Percentiles rank a stretch among this genome's conserved stretches.
Conservation (phyloP, 2,888 invertebrate species). For the Malthinus seriepunctatus region DNA sequence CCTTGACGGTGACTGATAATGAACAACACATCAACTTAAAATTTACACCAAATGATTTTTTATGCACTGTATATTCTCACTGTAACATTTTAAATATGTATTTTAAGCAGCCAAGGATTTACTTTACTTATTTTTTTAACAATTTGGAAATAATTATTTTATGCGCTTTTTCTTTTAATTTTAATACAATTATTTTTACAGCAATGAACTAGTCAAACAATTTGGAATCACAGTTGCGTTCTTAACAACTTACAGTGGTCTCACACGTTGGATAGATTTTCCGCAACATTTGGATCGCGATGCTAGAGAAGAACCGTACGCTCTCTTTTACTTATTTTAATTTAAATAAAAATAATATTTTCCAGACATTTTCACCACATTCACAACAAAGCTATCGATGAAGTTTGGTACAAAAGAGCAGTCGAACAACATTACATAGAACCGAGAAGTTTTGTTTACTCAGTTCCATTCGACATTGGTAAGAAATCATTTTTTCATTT, state of each 20-base stretch:
- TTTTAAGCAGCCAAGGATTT: too few species aligned
- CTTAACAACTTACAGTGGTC: constrained; percentile 86
- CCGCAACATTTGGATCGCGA: constrained; percentile 59
- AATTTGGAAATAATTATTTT: neutral
- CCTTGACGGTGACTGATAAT: too few species aligned
- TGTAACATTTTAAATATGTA: too few species aligned
- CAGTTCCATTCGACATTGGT: constrained; percentile 70
- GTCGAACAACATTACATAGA: constrained; percentile 83
- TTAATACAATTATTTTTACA: constrained; percentile 51
- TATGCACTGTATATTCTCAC: too few species aligned
- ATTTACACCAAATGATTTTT: too few species aligned
- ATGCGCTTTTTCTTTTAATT: neutral
- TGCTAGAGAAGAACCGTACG: constrained; percentile 39
- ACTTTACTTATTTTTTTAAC: neutral
- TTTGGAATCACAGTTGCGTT: constrained; percentile 86
- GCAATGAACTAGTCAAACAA: constrained; percentile 80
- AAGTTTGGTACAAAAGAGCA: constrained; percentile 86
- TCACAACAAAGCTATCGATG: constrained; percentile 80
- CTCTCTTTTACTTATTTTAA: neutral
- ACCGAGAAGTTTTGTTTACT: constrained; percentile 80
- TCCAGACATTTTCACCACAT: constrained; percentile 73
- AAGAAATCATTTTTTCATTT: constrained; percentile 23
- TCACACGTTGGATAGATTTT: constrained; percentile 86
- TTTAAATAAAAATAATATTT: constrained; percentile 17
- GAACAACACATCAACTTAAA: too few species aligned